phyloP scores from a whole-genome alignment of 1,140 invertebrate genomes.

The Harpegnathos saltator region DNA sequence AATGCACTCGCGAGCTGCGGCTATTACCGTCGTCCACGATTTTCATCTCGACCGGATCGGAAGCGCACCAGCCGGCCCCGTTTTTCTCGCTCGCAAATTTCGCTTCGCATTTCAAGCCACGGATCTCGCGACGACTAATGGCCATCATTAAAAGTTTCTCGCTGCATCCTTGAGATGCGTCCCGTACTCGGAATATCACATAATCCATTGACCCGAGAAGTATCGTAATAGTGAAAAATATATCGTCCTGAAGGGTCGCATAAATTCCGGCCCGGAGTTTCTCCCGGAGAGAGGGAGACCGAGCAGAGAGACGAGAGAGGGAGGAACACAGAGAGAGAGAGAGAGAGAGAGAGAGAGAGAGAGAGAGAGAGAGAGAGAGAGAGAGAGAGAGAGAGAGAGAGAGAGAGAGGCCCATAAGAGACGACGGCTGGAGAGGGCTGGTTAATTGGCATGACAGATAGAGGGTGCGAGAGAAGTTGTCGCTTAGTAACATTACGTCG shows the following conservation, averaged over 20 bases:
- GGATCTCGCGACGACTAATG: conserved; percentile 62
- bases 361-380: not conserved
- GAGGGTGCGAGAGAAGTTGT: conserved; percentile 83
- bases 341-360: conserved; percentile 16
- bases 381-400: conserved; percentile 35
- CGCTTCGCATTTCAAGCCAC: conserved; percentile 59
- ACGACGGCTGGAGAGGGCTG: conserved; percentile 70
- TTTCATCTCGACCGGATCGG: conserved; percentile 34
- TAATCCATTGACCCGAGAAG: conserved; percentile 60
- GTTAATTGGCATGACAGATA: conserved; percentile 84
- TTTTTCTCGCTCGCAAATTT: conserved; percentile 51
- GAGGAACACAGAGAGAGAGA: not conserved
- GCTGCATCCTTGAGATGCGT: conserved; percentile 58
- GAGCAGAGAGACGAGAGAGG: conserved; percentile 21
- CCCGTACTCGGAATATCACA: conserved; percentile 49
- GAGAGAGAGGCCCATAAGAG: conserved; percentile 50
- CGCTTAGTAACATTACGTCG: conserved; percentile 84
- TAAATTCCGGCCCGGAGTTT: conserved; percentile 54
- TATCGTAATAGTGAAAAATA: conserved; percentile 67
- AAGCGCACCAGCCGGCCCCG: conserved; percentile 13
- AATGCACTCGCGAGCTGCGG: no score
- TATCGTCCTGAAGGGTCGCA: conserved; percentile 64
- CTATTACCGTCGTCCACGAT: no score
- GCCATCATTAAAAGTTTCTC: conserved; percentile 54
- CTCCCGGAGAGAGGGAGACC: conserved; percentile 1